Evolutionary conservation across 2,113 vertebrate genomes (phyloP).

Genomic region (Paracanthobrama guichenoti): DNA sequence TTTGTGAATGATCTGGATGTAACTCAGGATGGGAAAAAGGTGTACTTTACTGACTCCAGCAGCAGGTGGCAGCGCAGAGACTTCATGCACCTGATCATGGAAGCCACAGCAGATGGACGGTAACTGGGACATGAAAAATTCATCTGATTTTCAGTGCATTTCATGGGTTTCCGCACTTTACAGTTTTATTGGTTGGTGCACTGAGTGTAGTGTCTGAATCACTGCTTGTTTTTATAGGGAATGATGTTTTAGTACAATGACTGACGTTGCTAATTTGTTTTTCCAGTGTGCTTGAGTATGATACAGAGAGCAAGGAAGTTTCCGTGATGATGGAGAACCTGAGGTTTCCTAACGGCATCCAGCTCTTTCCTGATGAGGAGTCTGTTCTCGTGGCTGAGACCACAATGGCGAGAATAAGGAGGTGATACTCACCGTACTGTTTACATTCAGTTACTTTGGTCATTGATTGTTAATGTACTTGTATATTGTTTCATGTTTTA

Average conservation of each 20-base stretch:
- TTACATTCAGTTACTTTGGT: neutral
- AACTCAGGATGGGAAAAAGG: constrained; percentile 88
- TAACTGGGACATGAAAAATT: constrained; percentile 57
- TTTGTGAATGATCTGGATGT: constrained; percentile 92
- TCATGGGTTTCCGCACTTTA: neutral
- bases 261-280: neutral
- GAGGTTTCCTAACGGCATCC: constrained; percentile 92
- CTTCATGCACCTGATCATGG: constrained; percentile 87
- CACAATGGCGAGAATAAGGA: constrained; percentile 94
- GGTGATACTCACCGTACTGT: constrained; percentile 66
- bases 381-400: constrained; percentile 92
- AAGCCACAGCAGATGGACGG: constrained; percentile 93
- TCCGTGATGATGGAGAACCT: constrained; percentile 91
- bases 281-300: constrained; percentile 87
- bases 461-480: neutral
- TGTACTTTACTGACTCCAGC: constrained; percentile 96
- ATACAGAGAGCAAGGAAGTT: constrained; percentile 83
- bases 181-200: neutral
- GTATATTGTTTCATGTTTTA: neutral
- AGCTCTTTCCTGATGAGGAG: constrained; percentile 90
- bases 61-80: constrained; percentile 94
- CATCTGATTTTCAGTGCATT: neutral
- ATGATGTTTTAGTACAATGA: neutral
- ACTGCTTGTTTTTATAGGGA: neutral
- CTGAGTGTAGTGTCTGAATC: neutral